Evolutionary conservation across 2,888 invertebrate genomes (phyloP).

Genomic region (Dioctria linearis): DNA sequence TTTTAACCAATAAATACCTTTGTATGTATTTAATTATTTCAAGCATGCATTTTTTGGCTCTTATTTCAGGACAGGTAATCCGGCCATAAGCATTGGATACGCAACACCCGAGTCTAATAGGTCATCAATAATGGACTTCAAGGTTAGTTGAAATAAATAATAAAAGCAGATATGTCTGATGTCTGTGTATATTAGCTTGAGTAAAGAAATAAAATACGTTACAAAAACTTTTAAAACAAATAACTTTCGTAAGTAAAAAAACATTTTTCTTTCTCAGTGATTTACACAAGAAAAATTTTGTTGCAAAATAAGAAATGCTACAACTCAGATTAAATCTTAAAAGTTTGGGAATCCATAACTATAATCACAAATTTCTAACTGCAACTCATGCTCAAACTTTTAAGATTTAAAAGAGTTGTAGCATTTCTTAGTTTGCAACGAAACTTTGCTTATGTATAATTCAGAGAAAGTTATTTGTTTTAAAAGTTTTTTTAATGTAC

Average conservation of each 20-base stretch:
- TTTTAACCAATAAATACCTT: neutral
- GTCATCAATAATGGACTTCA: conserved; percentile 72
- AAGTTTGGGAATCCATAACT: too few relatives aligned
- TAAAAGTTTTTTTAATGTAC: too few relatives aligned
- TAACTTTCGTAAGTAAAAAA: neutral
- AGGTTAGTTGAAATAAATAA: conserved; percentile 63
- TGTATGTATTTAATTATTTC: neutral
- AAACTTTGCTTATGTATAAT: too few relatives aligned
- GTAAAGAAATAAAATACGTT: neutral
- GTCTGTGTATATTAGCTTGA: neutral
- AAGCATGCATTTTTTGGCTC: neutral
- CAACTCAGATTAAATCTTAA: too few relatives aligned
- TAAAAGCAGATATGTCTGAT: neutral
- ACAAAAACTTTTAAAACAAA: neutral
- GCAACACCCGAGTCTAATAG: conserved; percentile 76
- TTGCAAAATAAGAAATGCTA: too few relatives aligned
- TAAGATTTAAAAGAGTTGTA: too few relatives aligned
- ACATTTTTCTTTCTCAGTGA: too few relatives aligned
- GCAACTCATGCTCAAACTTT: too few relatives aligned
- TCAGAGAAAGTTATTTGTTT: too few relatives aligned
- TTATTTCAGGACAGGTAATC: conserved; percentile 75
- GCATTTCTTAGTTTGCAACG: too few relatives aligned
- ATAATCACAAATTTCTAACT: too few relatives aligned
- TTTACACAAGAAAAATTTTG: too few relatives aligned
- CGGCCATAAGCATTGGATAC: conserved; percentile 76